A percentile compares a stretch with the other conserved stretches of the same genome.
These are phyloP conservation scores for Aphidius gifuensis DNA, from an alignment of 1,140 invertebrate species.

Conservation along the genomic window DNA sequence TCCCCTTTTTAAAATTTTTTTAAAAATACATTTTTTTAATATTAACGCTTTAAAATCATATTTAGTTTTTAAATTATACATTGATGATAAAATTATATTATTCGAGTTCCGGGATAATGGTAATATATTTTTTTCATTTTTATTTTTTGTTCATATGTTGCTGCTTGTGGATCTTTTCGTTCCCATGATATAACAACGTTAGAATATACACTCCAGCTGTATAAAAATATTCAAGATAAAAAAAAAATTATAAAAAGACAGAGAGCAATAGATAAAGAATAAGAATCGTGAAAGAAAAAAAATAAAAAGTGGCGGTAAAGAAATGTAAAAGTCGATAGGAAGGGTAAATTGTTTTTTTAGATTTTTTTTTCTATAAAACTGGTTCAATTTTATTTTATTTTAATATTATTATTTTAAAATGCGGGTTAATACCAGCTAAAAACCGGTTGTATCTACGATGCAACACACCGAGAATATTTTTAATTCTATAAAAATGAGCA, in stretches of 20 bases:
- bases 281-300: constrained; percentile 5
- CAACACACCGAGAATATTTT: constrained; percentile 13
- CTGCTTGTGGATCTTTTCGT: not conserved
- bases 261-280: constrained; percentile 12
- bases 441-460: constrained; percentile 51
- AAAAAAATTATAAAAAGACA: not conserved
- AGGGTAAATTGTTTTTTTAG: constrained; percentile 49
- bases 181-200: constrained; percentile 1
- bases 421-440: constrained; percentile 49
- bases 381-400: constrained; percentile 52
- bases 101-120: too few species aligned
- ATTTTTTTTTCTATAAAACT: constrained; percentile 47
- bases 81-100: too few species aligned
- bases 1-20: too few species aligned
- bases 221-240: too few species aligned
- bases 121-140: too few species aligned
- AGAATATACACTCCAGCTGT: too few species aligned
- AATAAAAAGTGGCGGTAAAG: constrained; percentile 8
- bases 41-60: too few species aligned
- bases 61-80: too few species aligned
- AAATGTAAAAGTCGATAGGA: constrained; percentile 1
- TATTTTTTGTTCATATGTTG: too few species aligned
- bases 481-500: too few species aligned
- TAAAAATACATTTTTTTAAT: too few species aligned
- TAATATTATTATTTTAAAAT: constrained; percentile 39